Base-by-base conservation (phyloP, 1,140 invertebrate species). In the Marisa cornuarietis region DNA sequence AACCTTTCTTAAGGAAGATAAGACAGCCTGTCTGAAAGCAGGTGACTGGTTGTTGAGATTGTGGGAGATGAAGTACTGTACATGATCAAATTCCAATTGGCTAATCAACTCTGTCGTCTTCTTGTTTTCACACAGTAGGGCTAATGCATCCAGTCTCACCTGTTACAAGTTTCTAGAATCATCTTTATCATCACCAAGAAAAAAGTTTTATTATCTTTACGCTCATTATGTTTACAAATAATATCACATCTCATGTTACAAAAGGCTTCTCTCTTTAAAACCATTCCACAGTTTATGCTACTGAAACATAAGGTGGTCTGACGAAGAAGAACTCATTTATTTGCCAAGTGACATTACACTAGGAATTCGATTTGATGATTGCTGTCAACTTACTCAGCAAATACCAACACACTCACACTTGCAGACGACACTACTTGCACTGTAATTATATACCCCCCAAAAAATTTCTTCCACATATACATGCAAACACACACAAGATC, bases 31-130 rank as follows among this genome's bases (percentile, higher is more conserved):
- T 80, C 92, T 86, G 82, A 92, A 92, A 9, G 92, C 88, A 2
- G 95, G 93, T 52, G 93, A 92, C 86, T 95, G 94, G 84, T 93
- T 94, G 83, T 94, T 94, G 26, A 95, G 91, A 91, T 96, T 96
- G 84, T 94, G 93, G 22, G 90, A 87, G 31, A 96, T 87, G 90
- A 95, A 96, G 51, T 88, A 86, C n/a, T 93, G 85, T 58, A 96
- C 90, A n/a, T 95, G 91, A 20, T 93, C 86, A 24, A 96, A 92
- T 88, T 97, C 96, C 73, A 88, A 88, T 8, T 83, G 22, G 4
- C 90, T 91, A 79, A 95, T 93, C 0, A 88, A 63, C 87, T 96
- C 94, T 22, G 95, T 95, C 22, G 93, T 94, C 87, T 95, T 95
- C 69, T 94, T 93, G 20, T 94, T 95, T 85, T 96, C 95, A 78